A percentile compares a stretch with the other conserved stretches of the same genome.
Evolutionary conservation across 2,113 vertebrate species (phyloP).

Genomic region (Gracilinanus agilis): DNA sequence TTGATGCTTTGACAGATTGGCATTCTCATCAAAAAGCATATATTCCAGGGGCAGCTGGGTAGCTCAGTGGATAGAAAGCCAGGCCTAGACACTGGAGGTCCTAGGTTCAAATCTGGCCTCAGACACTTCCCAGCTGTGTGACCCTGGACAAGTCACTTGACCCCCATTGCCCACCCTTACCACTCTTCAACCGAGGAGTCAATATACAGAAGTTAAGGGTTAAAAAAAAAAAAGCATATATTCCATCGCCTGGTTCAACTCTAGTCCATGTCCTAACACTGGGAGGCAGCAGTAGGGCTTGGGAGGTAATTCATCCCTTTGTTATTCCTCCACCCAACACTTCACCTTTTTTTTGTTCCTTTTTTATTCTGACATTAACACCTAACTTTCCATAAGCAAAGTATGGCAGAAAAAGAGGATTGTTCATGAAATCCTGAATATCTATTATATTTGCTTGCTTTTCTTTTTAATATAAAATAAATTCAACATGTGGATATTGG

Average conservation of each 20-base stretch:
- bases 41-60: too few species aligned
- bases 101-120: too few species aligned
- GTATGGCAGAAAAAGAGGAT: neutral
- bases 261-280: neutral
- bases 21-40: neutral
- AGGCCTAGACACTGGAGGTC: too few species aligned
- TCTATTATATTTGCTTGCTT: neutral
- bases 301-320: neutral
- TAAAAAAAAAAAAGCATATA: neutral
- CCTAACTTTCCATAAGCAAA: neutral
- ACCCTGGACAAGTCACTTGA: too few species aligned
- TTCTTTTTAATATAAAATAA: neutral
- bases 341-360: neutral
- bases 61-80: too few species aligned
- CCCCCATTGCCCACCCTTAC: too few species aligned
- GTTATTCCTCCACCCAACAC: neutral
- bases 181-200: too few species aligned
- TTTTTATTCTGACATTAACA: neutral
- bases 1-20: neutral
- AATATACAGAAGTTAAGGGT: too few species aligned
- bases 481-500: neutral
- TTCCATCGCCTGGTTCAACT: too few species aligned
- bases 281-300: neutral
- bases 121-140: too few species aligned
- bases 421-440: neutral